Conservation (phyloP, 2,797 vertebrate genomes). For the Dermochelys coriacea region DNA sequence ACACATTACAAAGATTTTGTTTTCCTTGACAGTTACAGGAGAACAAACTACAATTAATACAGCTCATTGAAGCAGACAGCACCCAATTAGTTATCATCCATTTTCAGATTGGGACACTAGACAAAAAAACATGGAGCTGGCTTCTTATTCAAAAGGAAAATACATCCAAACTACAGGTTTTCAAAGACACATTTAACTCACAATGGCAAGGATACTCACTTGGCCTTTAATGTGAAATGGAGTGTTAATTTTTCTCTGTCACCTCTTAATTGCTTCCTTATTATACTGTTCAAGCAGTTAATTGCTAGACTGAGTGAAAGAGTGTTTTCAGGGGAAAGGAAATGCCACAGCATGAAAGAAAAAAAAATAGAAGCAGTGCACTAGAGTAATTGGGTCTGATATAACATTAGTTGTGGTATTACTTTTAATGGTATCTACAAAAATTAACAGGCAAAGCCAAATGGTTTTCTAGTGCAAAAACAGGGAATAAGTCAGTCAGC, state of each 20-base stretch:
- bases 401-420: conserved; percentile 75
- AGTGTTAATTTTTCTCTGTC: conserved; percentile 89
- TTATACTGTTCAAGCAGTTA: conserved; percentile 90
- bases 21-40: conserved; percentile 84
- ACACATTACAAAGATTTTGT: conserved; percentile 84
- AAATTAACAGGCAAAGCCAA: conserved; percentile 79
- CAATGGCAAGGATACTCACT: conserved; percentile 86
- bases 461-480: conserved; percentile 71
- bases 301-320: conserved; percentile 88
- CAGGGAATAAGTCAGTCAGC: conserved; percentile 22
- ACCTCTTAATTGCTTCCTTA: conserved; percentile 89
- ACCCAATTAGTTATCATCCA: conserved; percentile 86
- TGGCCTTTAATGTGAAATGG: conserved; percentile 89
- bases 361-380: conserved; percentile 77
- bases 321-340: conserved; percentile 86
- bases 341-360: conserved; percentile 86
- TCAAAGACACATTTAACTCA: conserved; percentile 86
- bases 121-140: conserved; percentile 80
- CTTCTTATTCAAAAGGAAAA: conserved; percentile 84
- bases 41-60: conserved; percentile 86
- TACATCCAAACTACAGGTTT: conserved; percentile 85
- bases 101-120: conserved; percentile 83
- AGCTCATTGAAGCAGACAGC: conserved; percentile 84
- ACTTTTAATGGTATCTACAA: conserved; percentile 80
- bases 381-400: conserved; percentile 82